Base-by-base conservation (phyloP, 2,888 invertebrate species). In the Aspidiotus destructor region DNA sequence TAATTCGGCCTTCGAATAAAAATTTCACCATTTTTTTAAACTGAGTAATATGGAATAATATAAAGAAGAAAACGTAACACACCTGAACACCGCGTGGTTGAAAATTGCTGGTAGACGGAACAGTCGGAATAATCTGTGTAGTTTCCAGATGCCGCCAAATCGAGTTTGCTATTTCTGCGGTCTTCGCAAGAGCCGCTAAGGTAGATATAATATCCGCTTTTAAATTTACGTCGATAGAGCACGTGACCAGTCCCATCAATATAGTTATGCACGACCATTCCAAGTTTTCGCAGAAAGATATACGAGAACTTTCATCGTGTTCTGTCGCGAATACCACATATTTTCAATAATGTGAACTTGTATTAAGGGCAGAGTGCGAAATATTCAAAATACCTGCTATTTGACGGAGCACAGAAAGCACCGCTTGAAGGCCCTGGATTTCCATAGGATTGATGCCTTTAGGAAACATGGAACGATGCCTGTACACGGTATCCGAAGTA, bases 101-200 rank as follows among this genome's bases (percentile, higher is more conserved):
- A 73, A 84, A 85, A 72, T 81, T 81, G 57, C 82, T 82, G 0
- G 84, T 82, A 1, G 82, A 80, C 0, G 85, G 85, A 54, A 86
- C 78, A 0, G 87, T 87, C 8, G 84, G 81, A 68, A 92, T 84
- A 41, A 92, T 85, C 74, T 89, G 90, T 0, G 90, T 87, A 2
- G 86, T 84, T 79, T 92, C 92, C 17, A 93, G 79, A 72, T 86
- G 87, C 71, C 88, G 88, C 95, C 95, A 96, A 73, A 94, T 83
- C 70, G 85, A 85, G 7, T 84, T 82, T 1, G 92, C 90, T 40
- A 62, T 70, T 73, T 86, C 87, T 5, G 86, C 82, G 0, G 88
- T 84, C 73, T 84, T 84, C n/a, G 88, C 87, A 70, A 97, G 80
- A 1, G 92, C 87, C 0, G 89, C 86, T 65, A 96, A 79, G 0